A percentile compares a stretch with the other conserved stretches of the same genome.
phyloP scores from a whole-genome alignment of 64 coral and sea anemone genomes.

The Montipora capricornis region DNA sequence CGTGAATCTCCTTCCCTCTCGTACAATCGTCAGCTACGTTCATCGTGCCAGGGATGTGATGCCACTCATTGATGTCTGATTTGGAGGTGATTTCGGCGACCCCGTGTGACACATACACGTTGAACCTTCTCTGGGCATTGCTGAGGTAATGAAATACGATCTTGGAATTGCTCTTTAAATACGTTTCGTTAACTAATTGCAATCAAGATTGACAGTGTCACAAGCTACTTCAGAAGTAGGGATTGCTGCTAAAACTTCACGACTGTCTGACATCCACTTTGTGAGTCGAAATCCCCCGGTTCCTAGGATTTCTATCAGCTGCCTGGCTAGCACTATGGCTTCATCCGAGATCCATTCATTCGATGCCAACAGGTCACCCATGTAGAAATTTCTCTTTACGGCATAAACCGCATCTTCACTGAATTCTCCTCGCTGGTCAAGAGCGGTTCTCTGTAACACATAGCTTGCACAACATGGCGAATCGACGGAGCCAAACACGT shows the following conservation, averaged over 20 bases:
- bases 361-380: neutral
- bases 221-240: neutral
- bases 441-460: constrained; percentile 37
- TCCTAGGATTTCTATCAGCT: no score
- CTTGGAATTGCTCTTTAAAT: neutral
- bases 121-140: constrained; percentile 2
- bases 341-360: neutral
- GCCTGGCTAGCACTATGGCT: neutral
- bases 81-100: neutral
- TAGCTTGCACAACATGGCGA: constrained; percentile 46
- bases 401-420: neutral
- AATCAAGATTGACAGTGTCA: neutral
- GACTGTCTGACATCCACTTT: neutral
- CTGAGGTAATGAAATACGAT: neutral
- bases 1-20: neutral
- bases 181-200: neutral
- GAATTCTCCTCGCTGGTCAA: neutral
- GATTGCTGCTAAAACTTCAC: neutral
- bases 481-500: neutral
- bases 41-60: neutral
- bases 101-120: neutral
- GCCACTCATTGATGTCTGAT: neutral
- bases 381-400: neutral
- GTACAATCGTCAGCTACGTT: neutral
- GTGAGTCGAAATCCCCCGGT: neutral